phyloP scores from a whole-genome alignment of 2,888 invertebrate genomes.

The Hipparchia semele region DNA sequence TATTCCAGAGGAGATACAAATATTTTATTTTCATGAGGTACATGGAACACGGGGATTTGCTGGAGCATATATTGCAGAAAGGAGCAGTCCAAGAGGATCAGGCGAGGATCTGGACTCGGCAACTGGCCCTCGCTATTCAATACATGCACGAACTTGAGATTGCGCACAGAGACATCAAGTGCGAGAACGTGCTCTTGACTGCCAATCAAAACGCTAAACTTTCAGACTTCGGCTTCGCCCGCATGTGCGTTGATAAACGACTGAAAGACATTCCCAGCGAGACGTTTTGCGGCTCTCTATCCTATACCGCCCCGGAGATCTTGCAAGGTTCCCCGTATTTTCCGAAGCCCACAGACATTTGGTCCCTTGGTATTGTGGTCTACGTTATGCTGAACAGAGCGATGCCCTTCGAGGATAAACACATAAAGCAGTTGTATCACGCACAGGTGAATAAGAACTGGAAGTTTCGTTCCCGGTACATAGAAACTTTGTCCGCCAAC shows the following conservation, averaged over 20 bases:
- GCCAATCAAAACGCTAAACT: constrained; percentile 89
- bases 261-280: constrained; percentile 84
- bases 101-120: constrained; percentile 87
- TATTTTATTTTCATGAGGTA: constrained; percentile 91
- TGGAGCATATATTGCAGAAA: constrained; percentile 87
- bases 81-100: constrained; percentile 87
- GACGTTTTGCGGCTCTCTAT: constrained; percentile 93
- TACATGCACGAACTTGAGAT: constrained; percentile 90
- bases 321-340: constrained; percentile 88
- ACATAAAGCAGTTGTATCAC: constrained; percentile 87
- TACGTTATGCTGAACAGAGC: constrained; percentile 92
- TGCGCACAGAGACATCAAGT: constrained; percentile 92
- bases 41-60: constrained; percentile 89
- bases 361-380: constrained; percentile 91
- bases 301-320: constrained; percentile 94
- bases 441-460: constrained; percentile 83
- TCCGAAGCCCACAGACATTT: constrained; percentile 89
- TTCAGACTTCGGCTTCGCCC: constrained; percentile 92
- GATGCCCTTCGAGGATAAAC: constrained; percentile 92
- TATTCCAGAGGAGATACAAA: constrained; percentile 86
- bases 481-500: constrained; percentile 80
- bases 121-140: constrained; percentile 86
- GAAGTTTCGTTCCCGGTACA: constrained; percentile 87
- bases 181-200: constrained; percentile 91
- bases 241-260: constrained; percentile 68